Percentiles rank a stretch among this genome's conserved stretches.
These are phyloP conservation scores for Chelon auratus DNA, from an alignment of 2,797 vertebrate species.

Conservation along the genomic window DNA sequence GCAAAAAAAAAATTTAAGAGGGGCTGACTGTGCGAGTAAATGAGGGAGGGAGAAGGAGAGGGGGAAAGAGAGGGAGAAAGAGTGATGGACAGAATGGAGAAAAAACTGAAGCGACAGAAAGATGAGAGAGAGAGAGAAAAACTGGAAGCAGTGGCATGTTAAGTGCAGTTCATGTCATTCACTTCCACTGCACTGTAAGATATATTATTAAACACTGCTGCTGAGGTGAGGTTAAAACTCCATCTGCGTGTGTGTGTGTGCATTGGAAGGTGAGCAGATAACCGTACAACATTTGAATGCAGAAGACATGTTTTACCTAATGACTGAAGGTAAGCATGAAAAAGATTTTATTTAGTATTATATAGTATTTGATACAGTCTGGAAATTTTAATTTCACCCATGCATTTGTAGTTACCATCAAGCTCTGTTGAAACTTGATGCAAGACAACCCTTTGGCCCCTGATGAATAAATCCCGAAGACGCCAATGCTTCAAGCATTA, in stretches of 20 bases:
- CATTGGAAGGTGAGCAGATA: conserved; percentile 7
- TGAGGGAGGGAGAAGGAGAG: conserved; percentile 29
- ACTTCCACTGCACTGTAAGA: conserved; percentile 49
- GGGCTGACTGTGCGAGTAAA: conserved; percentile 45
- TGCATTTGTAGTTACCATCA: neutral
- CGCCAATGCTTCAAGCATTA: too few relatives aligned
- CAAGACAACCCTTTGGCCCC: neutral
- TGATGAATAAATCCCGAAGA: neutral
- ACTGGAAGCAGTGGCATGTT: conserved; percentile 47
- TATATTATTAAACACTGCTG: conserved; percentile 68
- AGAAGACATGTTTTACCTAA: conserved; percentile 27
- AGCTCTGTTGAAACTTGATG: neutral
- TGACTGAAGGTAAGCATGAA: too few relatives aligned
- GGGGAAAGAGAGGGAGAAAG: conserved; percentile 5
- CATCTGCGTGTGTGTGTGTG: conserved; percentile 9
- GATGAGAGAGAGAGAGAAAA: conserved; percentile 12
- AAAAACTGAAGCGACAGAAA: conserved; percentile 14
- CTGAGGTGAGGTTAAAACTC: conserved; percentile 43
- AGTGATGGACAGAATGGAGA: conserved; percentile 18
- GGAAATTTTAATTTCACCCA: neutral
- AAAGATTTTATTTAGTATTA: too few relatives aligned
- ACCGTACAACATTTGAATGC: conserved; percentile 51
- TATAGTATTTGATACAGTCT: neutral
- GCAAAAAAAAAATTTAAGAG: conserved; percentile 17
- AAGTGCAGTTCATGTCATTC: conserved; percentile 64